A percentile compares a stretch with the other conserved stretches of the same genome.
Evolutionary conservation across 2,113 vertebrate species (phyloP).

Genomic region (Uropsilus gracilis): DNA sequence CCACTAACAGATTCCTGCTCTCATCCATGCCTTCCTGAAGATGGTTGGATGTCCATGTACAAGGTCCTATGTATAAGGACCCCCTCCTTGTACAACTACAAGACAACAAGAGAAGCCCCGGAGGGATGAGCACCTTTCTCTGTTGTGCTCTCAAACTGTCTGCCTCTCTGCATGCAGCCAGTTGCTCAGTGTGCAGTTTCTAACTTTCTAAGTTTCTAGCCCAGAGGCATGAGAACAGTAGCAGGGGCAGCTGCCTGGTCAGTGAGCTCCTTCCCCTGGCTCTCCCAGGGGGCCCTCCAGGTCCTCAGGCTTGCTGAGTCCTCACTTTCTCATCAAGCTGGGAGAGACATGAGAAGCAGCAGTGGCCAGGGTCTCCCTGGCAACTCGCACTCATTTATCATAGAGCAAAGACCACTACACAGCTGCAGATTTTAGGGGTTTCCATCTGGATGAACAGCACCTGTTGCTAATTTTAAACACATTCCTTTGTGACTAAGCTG

Average conservation of each 20-base stretch:
- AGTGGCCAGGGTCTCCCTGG: background rate
- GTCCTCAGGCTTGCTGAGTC: background rate
- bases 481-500: background rate
- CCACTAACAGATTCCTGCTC: background rate
- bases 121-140: background rate
- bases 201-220: background rate
- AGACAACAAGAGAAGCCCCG: background rate
- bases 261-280: background rate
- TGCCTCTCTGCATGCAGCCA: background rate
- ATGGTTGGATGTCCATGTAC: background rate
- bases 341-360: background rate
- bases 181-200: background rate
- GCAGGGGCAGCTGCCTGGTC: background rate
- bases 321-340: background rate
- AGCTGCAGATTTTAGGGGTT: background rate
- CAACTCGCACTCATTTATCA: background rate
- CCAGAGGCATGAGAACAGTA: background rate
- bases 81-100: background rate
- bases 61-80: background rate
- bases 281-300: background rate
- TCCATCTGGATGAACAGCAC: conserved; percentile 16
- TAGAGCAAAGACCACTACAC: background rate
- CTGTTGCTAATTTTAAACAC: conserved; percentile 60
- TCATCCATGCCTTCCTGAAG: background rate
- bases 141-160: background rate